Evolutionary conservation across 64 coral and sea anemone genomes (phyloP), one percentile per base, ranked within the genome.

Genomic region (Montipora foliosa): DNA sequence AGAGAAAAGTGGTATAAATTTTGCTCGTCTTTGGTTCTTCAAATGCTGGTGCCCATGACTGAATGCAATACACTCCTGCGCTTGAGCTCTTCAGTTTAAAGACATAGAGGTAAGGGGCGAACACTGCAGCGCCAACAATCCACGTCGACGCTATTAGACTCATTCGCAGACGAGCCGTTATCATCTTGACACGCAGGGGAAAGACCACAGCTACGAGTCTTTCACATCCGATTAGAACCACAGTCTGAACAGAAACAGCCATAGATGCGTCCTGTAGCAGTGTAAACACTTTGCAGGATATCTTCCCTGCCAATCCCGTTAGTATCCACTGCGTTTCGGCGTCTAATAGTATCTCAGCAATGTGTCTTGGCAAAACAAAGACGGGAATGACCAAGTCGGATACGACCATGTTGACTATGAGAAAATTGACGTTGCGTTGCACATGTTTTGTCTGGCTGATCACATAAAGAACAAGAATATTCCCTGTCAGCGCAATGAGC

Each of bases 401-500:
- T 13, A 49, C 48, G 1, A 55, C 75, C 88, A 90, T 90, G 14
- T 90, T 90, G 6, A 90, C n/a, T 17, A 90, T 90, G 37, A 90
- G 57, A 69, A 79, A 79, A 22, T 90, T 90, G 3, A 69, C 66
- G 44, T 78, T 90, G 21, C 75, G 57, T 20, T 80, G 88, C 8
- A 79, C 29, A 2, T 68, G 37, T 76, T 90, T 90, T 55, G 60
- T 79, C 67, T 79, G 78, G 21, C 47, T 22, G 47, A 80, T 21
- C 66, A 80, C 78, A n/a, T 67, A 51, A 7, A 90, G 13, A 19
- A 80, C 53, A 24, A 90, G 75, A 6, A 78, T 66, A 90, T 90
- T 90, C 13, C 88, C 76, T 2, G 53, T 13, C 0, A 69, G 14
- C 10, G 75, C 75, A 79, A 79, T 46, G 16, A 67, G 14, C 37